Percentiles rank a stretch among this genome's conserved stretches.
phyloP scores from a whole-genome alignment of 1,140 invertebrate genomes.

The Apolygus lucorum region DNA sequence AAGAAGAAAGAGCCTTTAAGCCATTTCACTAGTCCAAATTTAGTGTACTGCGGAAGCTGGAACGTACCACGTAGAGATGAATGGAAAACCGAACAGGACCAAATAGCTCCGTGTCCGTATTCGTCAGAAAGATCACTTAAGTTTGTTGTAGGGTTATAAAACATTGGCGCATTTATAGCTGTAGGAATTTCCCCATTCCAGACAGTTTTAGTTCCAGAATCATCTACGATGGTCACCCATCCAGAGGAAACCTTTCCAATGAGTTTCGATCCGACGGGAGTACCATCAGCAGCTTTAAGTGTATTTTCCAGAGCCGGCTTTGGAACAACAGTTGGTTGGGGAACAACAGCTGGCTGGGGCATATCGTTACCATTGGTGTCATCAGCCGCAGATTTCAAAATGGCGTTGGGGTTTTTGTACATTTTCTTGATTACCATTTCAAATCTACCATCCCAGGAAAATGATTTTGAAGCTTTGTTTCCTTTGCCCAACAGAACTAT shows the following conservation, averaged over 20 bases:
- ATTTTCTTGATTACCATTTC: constrained; percentile 17
- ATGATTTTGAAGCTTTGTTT: constrained; percentile 14
- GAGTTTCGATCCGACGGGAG: neutral
- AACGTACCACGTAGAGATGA: constrained; percentile 22
- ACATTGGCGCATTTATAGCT: constrained; percentile 26
- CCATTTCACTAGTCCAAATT: constrained; percentile 25
- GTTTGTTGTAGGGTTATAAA: constrained; percentile 20
- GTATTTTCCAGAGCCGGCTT: neutral
- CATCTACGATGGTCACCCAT: constrained; percentile 10
- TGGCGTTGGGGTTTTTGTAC: too few species aligned
- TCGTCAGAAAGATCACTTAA: constrained; percentile 1
- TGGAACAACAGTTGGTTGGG: too few species aligned
- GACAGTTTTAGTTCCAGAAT: constrained; percentile 13
- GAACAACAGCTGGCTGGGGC: too few species aligned
- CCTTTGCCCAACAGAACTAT: neutral
- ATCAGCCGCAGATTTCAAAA: too few species aligned
- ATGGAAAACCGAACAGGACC: constrained; percentile 26
- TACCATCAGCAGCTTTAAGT: neutral
- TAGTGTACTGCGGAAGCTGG: constrained; percentile 27
- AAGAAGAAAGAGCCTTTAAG: constrained; percentile 25
- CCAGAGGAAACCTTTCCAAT: constrained; percentile 24
- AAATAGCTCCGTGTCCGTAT: constrained; percentile 26
- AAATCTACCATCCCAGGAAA: constrained; percentile 14
- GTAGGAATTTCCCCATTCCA: constrained; percentile 27
- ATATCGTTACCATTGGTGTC: too few species aligned